Percentiles rank a stretch among this genome's conserved stretches.
Conservation (phyloP, 1,140 invertebrate genomes). For the Temnothorax longispinosus region DNA sequence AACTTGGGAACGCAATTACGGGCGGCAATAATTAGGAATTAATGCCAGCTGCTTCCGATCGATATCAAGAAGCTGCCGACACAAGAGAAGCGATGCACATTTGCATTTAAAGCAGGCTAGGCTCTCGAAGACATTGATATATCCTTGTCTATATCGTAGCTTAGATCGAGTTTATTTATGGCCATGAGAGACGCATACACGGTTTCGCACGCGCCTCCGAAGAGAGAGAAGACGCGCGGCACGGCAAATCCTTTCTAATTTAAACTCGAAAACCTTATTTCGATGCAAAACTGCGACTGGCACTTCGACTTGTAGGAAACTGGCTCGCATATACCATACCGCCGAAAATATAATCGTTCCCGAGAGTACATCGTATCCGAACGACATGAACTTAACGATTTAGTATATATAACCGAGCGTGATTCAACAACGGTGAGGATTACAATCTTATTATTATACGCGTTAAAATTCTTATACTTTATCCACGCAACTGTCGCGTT, state of each 20-base stretch:
- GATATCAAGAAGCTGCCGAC: constrained; percentile 44
- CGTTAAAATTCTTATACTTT: constrained; percentile 6
- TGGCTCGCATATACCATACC: background rate
- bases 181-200: constrained; percentile 38
- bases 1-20: constrained; percentile 15
- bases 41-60: constrained; percentile 44
- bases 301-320: constrained; percentile 48
- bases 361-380: too few species aligned
- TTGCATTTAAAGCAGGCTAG: constrained; percentile 83
- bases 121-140: constrained; percentile 76
- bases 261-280: constrained; percentile 73
- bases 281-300: constrained; percentile 70
- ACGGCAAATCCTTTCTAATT: constrained; percentile 69
- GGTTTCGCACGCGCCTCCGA: constrained; percentile 4
- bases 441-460: background rate
- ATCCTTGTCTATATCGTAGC: constrained; percentile 79
- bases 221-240: background rate
- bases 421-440: constrained; percentile 2
- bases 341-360: background rate
- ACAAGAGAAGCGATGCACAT: constrained; percentile 62
- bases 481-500: background rate
- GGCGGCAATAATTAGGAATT: constrained; percentile 57
- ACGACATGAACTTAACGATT: constrained; percentile 6
- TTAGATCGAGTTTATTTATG: constrained; percentile 81
- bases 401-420: background rate